Evolutionary conservation across 2,888 invertebrate genomes (phyloP).

Genomic region (Cynaeus angustus): DNA sequence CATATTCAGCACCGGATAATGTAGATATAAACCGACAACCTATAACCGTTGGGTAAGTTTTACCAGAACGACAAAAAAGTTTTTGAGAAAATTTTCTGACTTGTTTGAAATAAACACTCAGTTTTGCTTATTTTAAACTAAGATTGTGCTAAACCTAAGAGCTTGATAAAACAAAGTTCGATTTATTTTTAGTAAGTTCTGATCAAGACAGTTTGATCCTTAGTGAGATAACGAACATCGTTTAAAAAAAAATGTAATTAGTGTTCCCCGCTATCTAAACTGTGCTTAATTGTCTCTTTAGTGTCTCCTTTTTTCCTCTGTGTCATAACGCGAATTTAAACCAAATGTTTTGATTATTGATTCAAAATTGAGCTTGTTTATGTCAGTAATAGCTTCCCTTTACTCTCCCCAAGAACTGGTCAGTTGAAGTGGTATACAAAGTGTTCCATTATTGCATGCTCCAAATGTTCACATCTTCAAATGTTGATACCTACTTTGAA

Average conservation of each 20-base stretch:
- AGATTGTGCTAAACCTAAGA: constrained; percentile 36
- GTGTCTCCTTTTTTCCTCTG: too few species aligned
- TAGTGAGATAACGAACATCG: too few species aligned
- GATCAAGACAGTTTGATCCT: constrained; percentile 46
- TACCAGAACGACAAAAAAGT: neutral
- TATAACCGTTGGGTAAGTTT: constrained; percentile 78
- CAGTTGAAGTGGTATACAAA: constrained; percentile 38
- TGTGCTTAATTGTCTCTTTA: too few species aligned
- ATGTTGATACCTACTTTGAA: constrained; percentile 19
- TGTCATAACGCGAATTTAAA: too few species aligned
- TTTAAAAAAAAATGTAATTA: neutral
- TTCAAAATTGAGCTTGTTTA: neutral
- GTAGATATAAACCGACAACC: constrained; percentile 78
- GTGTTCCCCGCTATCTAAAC: neutral
- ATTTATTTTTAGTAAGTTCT: neutral
- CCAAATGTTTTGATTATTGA: neutral
- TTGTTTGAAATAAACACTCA: constrained; percentile 40
- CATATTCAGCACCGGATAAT: constrained; percentile 73
- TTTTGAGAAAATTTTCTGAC: constrained; percentile 20
- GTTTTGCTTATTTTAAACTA: constrained; percentile 37
- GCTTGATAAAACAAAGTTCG: constrained; percentile 19
- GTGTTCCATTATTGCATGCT: constrained; percentile 17
- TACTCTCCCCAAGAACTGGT: neutral
- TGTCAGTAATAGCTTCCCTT: neutral
- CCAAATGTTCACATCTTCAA: neutral